Conservation (phyloP, 2,797 vertebrate species). For the Prunella strophiata region DNA sequence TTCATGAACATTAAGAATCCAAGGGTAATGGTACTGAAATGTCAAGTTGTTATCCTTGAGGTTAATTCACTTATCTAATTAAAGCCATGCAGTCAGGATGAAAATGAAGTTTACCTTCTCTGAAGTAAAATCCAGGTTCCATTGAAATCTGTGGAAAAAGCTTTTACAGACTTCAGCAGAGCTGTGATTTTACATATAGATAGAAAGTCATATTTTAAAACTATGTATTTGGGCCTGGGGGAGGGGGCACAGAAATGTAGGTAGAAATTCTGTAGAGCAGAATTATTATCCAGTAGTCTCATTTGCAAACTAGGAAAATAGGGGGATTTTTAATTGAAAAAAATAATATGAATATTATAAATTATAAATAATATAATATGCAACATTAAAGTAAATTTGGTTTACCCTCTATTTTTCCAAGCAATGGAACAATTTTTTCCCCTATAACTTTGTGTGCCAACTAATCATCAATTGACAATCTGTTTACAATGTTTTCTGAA, state of each 20-base stretch:
- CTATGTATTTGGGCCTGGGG: accelerated
- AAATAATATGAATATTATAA: neutral
- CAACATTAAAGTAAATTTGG: neutral
- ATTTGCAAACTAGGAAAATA: neutral
- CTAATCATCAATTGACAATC: neutral
- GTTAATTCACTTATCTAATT: neutral
- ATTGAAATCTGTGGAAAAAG: neutral
- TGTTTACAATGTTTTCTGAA: slow-evolving; percentile 6
- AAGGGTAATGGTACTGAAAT: neutral
- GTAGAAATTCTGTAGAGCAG: no score
- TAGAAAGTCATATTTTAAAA: neutral
- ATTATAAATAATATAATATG: neutral
- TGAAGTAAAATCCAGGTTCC: neutral
- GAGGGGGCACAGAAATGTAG: neutral
- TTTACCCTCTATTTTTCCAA: neutral
- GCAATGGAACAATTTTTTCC: neutral
- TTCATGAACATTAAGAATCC: neutral
- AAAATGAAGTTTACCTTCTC: neutral
- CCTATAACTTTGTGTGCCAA: neutral
- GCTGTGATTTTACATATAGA: neutral
- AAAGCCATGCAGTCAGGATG: neutral
- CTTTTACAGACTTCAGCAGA: neutral
- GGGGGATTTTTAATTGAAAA: accelerated
- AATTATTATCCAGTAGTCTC: neutral
- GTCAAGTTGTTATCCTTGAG: neutral